Evolutionary conservation across 2,888 invertebrate genomes (phyloP), one percentile per base, ranked within the genome.

Genomic region (Terebella lapidaria): DNA sequence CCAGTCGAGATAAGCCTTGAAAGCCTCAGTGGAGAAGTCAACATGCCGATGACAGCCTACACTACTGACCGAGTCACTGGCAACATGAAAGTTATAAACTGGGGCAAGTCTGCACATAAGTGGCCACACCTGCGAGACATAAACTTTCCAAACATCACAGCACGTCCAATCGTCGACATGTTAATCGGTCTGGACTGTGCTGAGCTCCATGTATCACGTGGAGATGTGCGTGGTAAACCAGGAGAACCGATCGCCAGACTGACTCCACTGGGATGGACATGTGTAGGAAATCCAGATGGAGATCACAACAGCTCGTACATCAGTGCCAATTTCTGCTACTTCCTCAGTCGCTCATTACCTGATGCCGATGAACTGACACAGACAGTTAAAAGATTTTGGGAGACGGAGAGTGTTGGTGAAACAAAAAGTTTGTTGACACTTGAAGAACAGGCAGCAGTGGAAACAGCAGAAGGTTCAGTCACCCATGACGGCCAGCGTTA

Each of bases 251-350:
- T 62, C 2, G 66, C 61, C 2, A 3, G 61, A 2, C 22, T 54
- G 29, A 61, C 61, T 26, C 54, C 54, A 18, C 60, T 61, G 3
- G 67, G 67, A 2, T 67, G 67, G 67, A 67, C 63, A 15, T 66
- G 62, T 59, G 52, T 64, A 4, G 62, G 65, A 10, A 55, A 56
- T 24, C 35, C 51, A n/a, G 18, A 56, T n/a, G n/a, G n/a, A n/a
- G n/a, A n/a, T n/a, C n/a, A 10, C 42, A 35, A 35, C 42, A 35
- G 42, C 42, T 15, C 42, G 10, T n/a, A 35, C n/a, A 35, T n/a
- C 10, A 35, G n/a, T 10, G n/a, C 42, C n/a, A 35, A 35, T 35
- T 35, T 35, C 42, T 10, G 10, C 10, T 35, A 35, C 42, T 15
- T n/a, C n/a, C n/a, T 15, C 42, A 10, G 45, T 22, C 45, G 3